Evolutionary conservation across 2,888 invertebrate species (phyloP).

Genomic region (Cataglyphis rosenhaueri): DNA sequence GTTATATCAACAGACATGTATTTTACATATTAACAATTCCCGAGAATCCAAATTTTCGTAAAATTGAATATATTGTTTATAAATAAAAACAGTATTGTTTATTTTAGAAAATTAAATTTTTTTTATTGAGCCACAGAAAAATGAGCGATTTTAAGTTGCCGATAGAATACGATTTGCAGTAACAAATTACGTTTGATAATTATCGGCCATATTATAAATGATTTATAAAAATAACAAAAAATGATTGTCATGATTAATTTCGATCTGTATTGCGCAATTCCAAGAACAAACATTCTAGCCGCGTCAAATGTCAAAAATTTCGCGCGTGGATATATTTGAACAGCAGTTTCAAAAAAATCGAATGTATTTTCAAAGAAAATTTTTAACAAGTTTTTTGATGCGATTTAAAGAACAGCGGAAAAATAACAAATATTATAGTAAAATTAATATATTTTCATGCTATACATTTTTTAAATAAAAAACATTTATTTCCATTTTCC

Average conservation of each 20-base stretch:
- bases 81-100: not conserved
- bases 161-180: not conserved
- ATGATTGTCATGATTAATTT: not conserved
- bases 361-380: not conserved
- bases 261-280: not conserved
- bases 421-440: not conserved
- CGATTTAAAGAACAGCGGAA: not conserved
- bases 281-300: not conserved
- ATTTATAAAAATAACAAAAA: not conserved
- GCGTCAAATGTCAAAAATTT: not conserved
- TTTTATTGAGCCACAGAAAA: not conserved
- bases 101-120: not conserved
- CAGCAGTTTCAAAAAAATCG: not conserved
- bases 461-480: not conserved
- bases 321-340: not conserved
- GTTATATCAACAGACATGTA: not conserved
- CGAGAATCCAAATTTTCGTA: not conserved
- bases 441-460: not conserved
- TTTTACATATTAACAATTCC: slow-evolving; percentile 16
- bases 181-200: not conserved
- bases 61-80: slow-evolving; percentile 19
- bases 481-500: not conserved
- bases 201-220: not conserved
- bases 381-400: not conserved
- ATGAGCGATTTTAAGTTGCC: not conserved